phyloP scores from a whole-genome alignment of 2,797 vertebrate species.

The Euphonia xanthogaster region DNA sequence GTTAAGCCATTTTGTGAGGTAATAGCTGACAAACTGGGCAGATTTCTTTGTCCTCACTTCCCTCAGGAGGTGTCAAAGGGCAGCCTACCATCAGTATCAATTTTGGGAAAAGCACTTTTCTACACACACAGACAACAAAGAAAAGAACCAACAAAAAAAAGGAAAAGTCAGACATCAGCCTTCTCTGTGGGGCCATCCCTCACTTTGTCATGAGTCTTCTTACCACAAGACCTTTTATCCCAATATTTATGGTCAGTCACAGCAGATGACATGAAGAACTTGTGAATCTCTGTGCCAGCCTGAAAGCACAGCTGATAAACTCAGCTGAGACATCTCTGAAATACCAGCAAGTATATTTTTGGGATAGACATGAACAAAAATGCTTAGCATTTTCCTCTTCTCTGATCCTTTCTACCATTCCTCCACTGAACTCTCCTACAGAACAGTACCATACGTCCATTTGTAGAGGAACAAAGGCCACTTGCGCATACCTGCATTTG shows the following conservation, averaged over 20 bases:
- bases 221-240: background rate
- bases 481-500: background rate
- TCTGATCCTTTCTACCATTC: background rate
- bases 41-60: background rate
- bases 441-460: background rate
- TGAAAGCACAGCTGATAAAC: background rate
- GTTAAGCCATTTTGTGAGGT: background rate
- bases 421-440: background rate
- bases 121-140: background rate
- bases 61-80: background rate
- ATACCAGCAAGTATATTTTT: background rate
- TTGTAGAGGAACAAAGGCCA: background rate
- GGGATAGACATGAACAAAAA: background rate
- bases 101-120: background rate
- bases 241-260: background rate
- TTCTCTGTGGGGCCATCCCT: background rate
- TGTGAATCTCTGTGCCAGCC: background rate
- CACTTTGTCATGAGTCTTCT: background rate
- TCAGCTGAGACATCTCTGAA: background rate
- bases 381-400: background rate
- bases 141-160: background rate
- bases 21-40: background rate
- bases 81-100: background rate
- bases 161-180: background rate
- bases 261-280: background rate